A percentile compares a stretch with the other conserved stretches of the same genome.
phyloP scores from a whole-genome alignment of 2,113 vertebrate species.

The Peromyscus polionotus region DNA sequence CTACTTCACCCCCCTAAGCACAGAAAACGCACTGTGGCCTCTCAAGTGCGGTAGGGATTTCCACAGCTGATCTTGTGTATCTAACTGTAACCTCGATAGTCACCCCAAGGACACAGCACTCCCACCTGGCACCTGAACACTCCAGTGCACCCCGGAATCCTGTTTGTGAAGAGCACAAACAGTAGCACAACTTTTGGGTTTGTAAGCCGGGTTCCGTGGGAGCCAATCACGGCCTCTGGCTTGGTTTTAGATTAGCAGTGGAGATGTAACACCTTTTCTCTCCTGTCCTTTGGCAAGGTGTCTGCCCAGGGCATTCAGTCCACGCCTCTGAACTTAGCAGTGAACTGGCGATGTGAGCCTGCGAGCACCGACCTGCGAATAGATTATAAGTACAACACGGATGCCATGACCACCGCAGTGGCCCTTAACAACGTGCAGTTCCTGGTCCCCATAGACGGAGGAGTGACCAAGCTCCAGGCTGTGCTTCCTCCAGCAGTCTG shows the following conservation, averaged over 20 bases:
- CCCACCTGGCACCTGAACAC: background rate
- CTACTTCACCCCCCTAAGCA: background rate
- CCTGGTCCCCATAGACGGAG: constrained; percentile 94
- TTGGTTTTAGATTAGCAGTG: background rate
- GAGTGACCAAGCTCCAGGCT: constrained; percentile 94
- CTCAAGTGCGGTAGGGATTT: background rate
- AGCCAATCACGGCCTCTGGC: background rate
- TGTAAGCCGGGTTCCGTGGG: background rate
- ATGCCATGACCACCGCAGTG: constrained; percentile 93
- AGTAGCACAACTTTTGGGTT: background rate
- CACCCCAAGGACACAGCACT: background rate
- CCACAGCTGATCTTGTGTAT: background rate
- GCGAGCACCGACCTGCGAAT: constrained; percentile 96
- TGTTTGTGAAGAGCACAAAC: background rate
- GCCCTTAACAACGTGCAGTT: constrained; percentile 97
- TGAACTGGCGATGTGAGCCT: constrained; percentile 96
- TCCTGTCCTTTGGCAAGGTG: constrained; percentile 90
- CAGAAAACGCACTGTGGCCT: background rate
- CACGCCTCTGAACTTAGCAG: constrained; percentile 96
- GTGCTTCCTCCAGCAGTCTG: constrained; percentile 97
- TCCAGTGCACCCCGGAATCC: background rate
- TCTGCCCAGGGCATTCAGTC: constrained; percentile 97
- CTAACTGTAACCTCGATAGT: background rate
- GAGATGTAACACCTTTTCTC: constrained; percentile 62
- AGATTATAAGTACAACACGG: constrained; percentile 98